Base-by-base conservation (phyloP, 1,140 invertebrate species). In the Colletes latitarsis region DNA sequence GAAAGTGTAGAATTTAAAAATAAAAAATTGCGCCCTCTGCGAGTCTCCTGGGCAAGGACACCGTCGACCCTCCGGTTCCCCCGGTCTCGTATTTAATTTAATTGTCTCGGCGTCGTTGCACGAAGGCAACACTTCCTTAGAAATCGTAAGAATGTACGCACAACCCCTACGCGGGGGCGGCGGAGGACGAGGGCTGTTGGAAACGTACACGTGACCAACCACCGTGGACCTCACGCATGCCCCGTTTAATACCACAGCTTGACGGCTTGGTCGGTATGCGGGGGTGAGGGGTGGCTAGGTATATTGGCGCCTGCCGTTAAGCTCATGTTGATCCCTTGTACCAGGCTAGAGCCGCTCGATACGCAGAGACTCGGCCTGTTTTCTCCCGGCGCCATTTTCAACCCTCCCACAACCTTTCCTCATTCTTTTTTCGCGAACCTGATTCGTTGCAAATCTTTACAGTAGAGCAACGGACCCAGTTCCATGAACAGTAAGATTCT, bases 301-400 rank as follows among this genome's bases (percentile, higher is more conserved):
- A 91, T 91, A 91, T 90, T 91, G 90, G 89, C 88, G 88, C 87
- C 87, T 87, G 88, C 85, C 88, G 86, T 88, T 91, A 91, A 91
- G 89, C 90, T 87, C 83, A 81, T 81, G 89, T 84, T 89, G 88
- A 91, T 90, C 89, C 88, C 88, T 90, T 83, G 87, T 89, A 88
- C 85, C 84, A 76, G 76, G 82, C 86, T 84, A 85, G 84, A 86
- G 83, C 58, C 82, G 58, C 87, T 88, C 75, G 70, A 88, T 86
- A 64, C 82, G 71, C 70, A 86, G 82, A 81, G 88, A 84, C 78
- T 5, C 53, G 62, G 81, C 77, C 76, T 82, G 76, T 14, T 86
- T 83, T 82, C 15, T 39, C 49, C 49, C 8, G 9, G 9, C 49
- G 49, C 49, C 49, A 49, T 49, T 49, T 49, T 0, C 49, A 9